Conservation (phyloP, 2,797 vertebrate species). For the Borostomias antarcticus region DNA sequence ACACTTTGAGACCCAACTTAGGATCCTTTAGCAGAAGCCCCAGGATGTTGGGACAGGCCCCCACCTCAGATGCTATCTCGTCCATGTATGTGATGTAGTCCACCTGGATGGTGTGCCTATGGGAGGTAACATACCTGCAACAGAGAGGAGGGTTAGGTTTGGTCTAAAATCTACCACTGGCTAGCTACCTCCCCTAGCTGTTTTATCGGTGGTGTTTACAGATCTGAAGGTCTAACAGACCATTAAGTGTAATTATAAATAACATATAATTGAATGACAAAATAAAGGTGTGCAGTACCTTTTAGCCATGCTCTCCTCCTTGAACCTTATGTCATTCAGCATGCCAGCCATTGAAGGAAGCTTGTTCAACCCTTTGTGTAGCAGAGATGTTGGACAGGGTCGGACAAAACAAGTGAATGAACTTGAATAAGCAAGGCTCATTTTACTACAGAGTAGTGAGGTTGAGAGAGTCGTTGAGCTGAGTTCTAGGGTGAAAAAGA, state of each 20-base stretch:
- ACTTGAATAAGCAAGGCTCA: no score
- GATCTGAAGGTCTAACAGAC: not conserved
- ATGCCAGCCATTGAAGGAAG: constrained; percentile 70
- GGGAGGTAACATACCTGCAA: constrained; percentile 82
- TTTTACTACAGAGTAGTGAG: no score
- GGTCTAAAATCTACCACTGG: not conserved
- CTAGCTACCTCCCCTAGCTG: not conserved
- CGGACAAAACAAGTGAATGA: no score
- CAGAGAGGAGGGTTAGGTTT: not conserved
- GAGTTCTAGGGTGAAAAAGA: not conserved
- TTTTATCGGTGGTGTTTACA: no score
- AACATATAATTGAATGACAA: not conserved
- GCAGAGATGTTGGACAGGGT: no score
- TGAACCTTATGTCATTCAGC: constrained; percentile 69
- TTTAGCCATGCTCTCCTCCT: constrained; percentile 62
- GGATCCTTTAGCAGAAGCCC: constrained; percentile 79
- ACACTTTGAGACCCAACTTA: constrained; percentile 69
- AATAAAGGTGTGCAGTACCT: constrained; percentile 54
- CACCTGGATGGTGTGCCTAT: constrained; percentile 87
- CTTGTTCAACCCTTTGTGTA: constrained; percentile 61
- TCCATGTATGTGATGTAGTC: constrained; percentile 87
- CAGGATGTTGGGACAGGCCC: constrained; percentile 72
- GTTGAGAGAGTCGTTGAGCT: not conserved
- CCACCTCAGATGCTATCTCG: constrained; percentile 78
- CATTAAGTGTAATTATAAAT: not conserved